Evolutionary conservation across 2,888 invertebrate genomes (phyloP).

Genomic region (Cactoblastis cactorum): DNA sequence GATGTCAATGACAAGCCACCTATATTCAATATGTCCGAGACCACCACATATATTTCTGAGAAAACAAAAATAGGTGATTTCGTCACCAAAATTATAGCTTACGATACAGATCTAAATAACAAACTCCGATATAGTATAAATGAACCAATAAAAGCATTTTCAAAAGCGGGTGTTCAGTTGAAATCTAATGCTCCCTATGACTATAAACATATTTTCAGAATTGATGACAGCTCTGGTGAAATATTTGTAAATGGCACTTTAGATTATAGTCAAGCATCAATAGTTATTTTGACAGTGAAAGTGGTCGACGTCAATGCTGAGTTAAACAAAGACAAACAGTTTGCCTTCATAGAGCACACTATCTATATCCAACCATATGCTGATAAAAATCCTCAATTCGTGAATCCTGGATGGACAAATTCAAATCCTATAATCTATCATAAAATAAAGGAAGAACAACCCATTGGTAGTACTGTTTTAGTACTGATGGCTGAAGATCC

Average conservation of each 20-base stretch:
- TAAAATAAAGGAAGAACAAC: slow-evolving; percentile 86
- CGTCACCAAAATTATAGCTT: slow-evolving; percentile 82
- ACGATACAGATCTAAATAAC: slow-evolving; percentile 85
- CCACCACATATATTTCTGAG: slow-evolving; percentile 85
- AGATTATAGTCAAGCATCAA: slow-evolving; percentile 86
- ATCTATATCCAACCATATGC: slow-evolving; percentile 88
- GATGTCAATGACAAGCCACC: slow-evolving; percentile 92
- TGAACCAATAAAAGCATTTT: slow-evolving; percentile 84
- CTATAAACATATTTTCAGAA: slow-evolving; percentile 83
- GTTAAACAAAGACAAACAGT: slow-evolving; percentile 81
- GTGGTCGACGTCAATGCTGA: slow-evolving; percentile 86
- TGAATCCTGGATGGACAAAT: slow-evolving; percentile 85
- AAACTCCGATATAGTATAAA: slow-evolving; percentile 84
- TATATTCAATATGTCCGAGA: slow-evolving; percentile 82
- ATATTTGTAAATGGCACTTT: slow-evolving; percentile 83
- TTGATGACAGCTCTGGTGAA: slow-evolving; percentile 84
- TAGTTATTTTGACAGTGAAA: slow-evolving; percentile 85
- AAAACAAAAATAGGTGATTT: slow-evolving; percentile 80
- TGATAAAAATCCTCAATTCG: slow-evolving; percentile 87
- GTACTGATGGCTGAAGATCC: slow-evolving; percentile 86
- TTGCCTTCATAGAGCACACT: slow-evolving; percentile 84
- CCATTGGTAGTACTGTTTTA: slow-evolving; percentile 85
- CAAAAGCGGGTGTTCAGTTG: slow-evolving; percentile 86
- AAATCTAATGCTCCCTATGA: slow-evolving; percentile 81
- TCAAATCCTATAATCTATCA: slow-evolving; percentile 83